These are phyloP conservation scores for Acromyrmex echinatior DNA, from an alignment of 1,140 invertebrate species.

Conservation along the genomic window DNA sequence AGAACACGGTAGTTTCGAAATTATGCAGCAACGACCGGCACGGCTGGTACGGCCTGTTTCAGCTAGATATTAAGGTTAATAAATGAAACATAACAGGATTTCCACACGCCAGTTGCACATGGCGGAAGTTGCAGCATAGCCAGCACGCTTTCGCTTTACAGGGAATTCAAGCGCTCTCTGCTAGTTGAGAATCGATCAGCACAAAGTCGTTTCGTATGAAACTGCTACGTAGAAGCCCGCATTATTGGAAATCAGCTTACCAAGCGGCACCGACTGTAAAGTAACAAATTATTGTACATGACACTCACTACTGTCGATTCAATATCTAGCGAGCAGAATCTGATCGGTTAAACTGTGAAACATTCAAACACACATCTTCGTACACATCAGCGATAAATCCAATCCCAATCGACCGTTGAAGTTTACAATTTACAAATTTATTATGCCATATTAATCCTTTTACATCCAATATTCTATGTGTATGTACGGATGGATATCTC, in stretches of 20 bases:
- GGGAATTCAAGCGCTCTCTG: constrained; percentile 13
- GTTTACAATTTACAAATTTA: constrained; percentile 38
- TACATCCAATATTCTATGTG: background rate
- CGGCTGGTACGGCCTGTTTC: constrained; percentile 38
- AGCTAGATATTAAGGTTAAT: constrained; percentile 59
- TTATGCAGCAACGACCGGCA: constrained; percentile 50
- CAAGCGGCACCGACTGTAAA: constrained; percentile 36
- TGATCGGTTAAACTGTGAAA: constrained; percentile 31
- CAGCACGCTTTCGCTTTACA: constrained; percentile 7
- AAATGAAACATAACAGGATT: constrained; percentile 64
- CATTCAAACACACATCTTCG: constrained; percentile 39
- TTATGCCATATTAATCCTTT: constrained; percentile 25
- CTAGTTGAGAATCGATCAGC: constrained; percentile 55
- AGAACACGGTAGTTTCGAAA: constrained; percentile 31
- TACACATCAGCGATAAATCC: constrained; percentile 27
- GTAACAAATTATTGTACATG: constrained; percentile 56
- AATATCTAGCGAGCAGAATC: constrained; percentile 25
- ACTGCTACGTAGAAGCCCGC: constrained; percentile 37
- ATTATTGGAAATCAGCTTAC: constrained; percentile 61
- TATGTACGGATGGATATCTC: background rate
- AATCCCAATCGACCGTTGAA: background rate
- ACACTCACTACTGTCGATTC: constrained; percentile 47
- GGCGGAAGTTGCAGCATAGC: constrained; percentile 44
- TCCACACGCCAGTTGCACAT: constrained; percentile 59
- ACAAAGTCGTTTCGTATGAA: constrained; percentile 47